Evolutionary conservation across 2,113 vertebrate genomes (phyloP).

Genomic region (Typhlomys cinereus): DNA sequence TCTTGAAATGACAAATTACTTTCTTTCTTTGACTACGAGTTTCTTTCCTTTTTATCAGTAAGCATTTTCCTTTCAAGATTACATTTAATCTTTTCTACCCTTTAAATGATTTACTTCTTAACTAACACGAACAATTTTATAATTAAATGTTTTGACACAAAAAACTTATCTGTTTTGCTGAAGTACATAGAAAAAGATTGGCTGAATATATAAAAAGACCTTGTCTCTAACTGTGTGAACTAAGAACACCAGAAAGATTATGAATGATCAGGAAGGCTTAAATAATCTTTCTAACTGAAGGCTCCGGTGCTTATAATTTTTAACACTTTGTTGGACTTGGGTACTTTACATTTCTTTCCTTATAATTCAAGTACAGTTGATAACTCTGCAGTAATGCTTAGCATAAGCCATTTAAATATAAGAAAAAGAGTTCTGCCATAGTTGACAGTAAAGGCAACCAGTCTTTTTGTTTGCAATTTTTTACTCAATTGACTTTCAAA

Average conservation of each 20-base stretch:
- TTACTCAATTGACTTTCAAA: not conserved
- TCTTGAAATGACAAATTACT: slow-evolving; percentile 80
- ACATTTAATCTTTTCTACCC: slow-evolving; percentile 70
- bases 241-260: slow-evolving; percentile 51
- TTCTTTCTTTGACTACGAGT: slow-evolving; percentile 76
- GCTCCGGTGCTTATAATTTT: slow-evolving; percentile 51
- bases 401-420: not conserved
- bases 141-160: slow-evolving; percentile 82
- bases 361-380: not conserved
- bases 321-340: slow-evolving; percentile 50
- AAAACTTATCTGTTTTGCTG: slow-evolving; percentile 75
- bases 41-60: slow-evolving; percentile 74
- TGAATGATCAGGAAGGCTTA: slow-evolving; percentile 40
- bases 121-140: slow-evolving; percentile 77
- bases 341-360: slow-evolving; percentile 51
- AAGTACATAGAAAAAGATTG: slow-evolving; percentile 69
- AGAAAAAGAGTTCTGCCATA: not conserved
- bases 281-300: slow-evolving; percentile 68
- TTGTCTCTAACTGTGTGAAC: slow-evolving; percentile 49
- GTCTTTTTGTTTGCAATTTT: not conserved
- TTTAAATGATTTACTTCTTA: slow-evolving; percentile 76
- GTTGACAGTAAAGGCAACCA: not conserved
- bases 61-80: slow-evolving; percentile 76
- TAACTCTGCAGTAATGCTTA: not conserved
- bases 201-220: slow-evolving; percentile 34